These are phyloP conservation scores for Stichopus horrens DNA, from an alignment of 53 echinoderm and acorn worm species.

Conservation along the genomic window DNA sequence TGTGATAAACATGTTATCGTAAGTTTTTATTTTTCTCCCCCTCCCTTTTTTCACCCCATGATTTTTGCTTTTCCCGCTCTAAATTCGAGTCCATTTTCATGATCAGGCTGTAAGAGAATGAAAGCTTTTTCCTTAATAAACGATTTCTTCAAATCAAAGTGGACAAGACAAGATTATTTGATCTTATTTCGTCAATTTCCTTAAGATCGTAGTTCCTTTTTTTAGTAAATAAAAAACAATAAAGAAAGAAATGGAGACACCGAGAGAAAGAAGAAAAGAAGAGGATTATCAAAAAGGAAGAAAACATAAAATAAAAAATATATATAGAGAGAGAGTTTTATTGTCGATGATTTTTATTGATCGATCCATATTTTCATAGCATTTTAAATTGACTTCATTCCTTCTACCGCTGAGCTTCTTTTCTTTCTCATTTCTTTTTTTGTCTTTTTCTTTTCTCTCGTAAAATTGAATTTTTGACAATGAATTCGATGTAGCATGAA, in stretches of 20 bases:
- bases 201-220: not conserved
- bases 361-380: not conserved
- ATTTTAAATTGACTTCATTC: not conserved
- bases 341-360: not conserved
- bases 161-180: not conserved
- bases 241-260: no score
- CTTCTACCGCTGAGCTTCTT: not conserved
- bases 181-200: not conserved
- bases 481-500: not conserved
- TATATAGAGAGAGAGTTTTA: not conserved
- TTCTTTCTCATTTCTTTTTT: not conserved
- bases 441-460: not conserved
- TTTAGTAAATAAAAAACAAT: no score
- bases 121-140: not conserved
- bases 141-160: not conserved
- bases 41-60: no score
- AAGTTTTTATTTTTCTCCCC: no score
- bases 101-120: not conserved
- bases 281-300: not conserved
- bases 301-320: not conserved
- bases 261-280: no score
- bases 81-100: not conserved
- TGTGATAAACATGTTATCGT: no score
- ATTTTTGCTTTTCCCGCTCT: not conserved
- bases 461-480: not conserved